These are phyloP conservation scores for Sebastes alutus DNA, from an alignment of 2,797 vertebrate genomes.

Conservation along the genomic window DNA sequence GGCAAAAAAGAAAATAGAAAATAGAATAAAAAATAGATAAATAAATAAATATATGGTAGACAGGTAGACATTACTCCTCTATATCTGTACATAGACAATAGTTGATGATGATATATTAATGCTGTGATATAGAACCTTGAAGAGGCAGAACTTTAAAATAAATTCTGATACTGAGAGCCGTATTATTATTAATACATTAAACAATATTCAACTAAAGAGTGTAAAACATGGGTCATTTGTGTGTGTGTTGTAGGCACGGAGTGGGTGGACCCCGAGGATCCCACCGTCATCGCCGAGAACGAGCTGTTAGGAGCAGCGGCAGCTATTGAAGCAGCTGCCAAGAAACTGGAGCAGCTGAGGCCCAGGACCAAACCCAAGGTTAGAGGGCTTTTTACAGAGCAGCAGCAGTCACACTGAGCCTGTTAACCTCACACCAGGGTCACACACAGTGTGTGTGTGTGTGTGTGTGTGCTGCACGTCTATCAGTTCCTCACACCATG, in stretches of 20 bases:
- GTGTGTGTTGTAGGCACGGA: slow-evolving; percentile 88
- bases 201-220: background rate
- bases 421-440: slow-evolving; percentile 35
- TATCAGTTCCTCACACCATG: slow-evolving; percentile 4
- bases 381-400: slow-evolving; percentile 60
- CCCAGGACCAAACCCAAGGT: slow-evolving; percentile 98
- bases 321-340: slow-evolving; percentile 98
- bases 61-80: background rate
- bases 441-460: background rate
- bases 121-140: background rate
- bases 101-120: background rate
- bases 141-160: background rate
- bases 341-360: slow-evolving; percentile 98
- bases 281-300: slow-evolving; percentile 96
- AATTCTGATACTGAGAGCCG: background rate
- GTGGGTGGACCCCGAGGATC: slow-evolving; percentile 98
- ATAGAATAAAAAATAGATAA: too few relatives aligned
- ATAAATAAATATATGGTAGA: too few relatives aligned
- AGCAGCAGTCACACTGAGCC: slow-evolving; percentile 25
- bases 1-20: too few relatives aligned
- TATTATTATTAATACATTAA: background rate
- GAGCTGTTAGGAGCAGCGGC: slow-evolving; percentile 96
- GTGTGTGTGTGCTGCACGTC: background rate
- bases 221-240: background rate
- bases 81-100: too few relatives aligned